phyloP scores from a whole-genome alignment of 2,113 vertebrate species.

The Narcine bancroftii region DNA sequence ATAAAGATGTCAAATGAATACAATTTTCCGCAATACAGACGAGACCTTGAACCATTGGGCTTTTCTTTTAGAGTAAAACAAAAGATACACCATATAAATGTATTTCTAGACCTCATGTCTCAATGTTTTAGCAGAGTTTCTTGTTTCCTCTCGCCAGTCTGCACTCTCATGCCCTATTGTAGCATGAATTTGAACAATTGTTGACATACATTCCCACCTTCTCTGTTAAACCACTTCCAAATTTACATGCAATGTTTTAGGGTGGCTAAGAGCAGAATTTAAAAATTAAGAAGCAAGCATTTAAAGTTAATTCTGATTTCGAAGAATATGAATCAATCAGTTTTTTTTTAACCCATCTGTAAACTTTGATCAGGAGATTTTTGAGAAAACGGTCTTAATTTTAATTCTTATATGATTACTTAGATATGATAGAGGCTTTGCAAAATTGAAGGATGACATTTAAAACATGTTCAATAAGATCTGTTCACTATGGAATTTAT shows the following conservation, averaged over 20 bases:
- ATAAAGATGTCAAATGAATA: too few relatives aligned
- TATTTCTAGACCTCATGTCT: neutral
- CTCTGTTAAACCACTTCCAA: neutral
- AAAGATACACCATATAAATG: too few relatives aligned
- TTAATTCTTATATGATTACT: neutral
- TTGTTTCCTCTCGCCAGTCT: neutral
- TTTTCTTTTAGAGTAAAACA: too few relatives aligned
- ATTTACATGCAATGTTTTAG: neutral
- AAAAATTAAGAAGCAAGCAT: neutral
- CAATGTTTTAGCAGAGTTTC: neutral
- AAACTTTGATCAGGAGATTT: neutral
- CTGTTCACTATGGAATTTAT: slow-evolving; percentile 1
- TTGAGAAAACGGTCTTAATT: neutral
- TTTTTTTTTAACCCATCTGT: neutral
- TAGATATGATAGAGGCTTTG: neutral
- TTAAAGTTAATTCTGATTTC: neutral
- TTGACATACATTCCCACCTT: neutral
- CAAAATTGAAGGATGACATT: neutral
- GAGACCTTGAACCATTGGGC: too few relatives aligned
- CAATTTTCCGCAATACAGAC: too few relatives aligned
- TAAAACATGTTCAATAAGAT: neutral
- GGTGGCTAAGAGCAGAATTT: neutral
- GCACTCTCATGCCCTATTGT: neutral
- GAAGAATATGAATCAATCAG: neutral
- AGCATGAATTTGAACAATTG: neutral